These are phyloP conservation scores for Eulemur mongoz DNA, from an alignment of 2,797 vertebrate species.

Conservation along the genomic window DNA sequence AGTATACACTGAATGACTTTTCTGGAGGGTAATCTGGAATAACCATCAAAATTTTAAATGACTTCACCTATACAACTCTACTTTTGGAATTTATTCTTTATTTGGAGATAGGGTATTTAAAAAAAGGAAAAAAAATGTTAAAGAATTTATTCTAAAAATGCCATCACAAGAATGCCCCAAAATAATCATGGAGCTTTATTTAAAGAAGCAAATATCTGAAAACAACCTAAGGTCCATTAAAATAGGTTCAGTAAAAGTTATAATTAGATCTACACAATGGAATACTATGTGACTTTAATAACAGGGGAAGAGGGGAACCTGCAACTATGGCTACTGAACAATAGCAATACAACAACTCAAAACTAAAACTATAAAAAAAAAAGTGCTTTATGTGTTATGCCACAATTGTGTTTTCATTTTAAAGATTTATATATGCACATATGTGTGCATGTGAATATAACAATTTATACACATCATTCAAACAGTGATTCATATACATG, in stretches of 20 bases:
- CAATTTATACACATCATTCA: neutral
- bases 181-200: neutral
- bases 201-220: conserved; percentile 26
- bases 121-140: neutral
- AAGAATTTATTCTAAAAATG: conserved; percentile 45
- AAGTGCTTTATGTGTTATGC: neutral
- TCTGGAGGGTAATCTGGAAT: conserved; percentile 6
- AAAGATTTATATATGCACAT: neutral
- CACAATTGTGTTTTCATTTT: neutral
- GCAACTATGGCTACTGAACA: neutral
- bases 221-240: conserved; percentile 1
- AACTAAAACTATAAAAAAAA: neutral
- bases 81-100: conserved; percentile 16
- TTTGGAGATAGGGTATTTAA: neutral
- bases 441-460: neutral
- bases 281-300: conserved; percentile 19
- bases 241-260: conserved; percentile 7
- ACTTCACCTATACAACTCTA: neutral
- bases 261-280: neutral
- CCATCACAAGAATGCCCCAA: neutral
- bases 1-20: neutral
- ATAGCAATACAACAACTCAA: neutral
- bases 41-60: conserved; percentile 27
- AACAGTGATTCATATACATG: neutral
- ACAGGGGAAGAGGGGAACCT: neutral